Evolutionary conservation across 1,140 invertebrate species (phyloP), one percentile per base, ranked within the genome.

Genomic region (Eubasilissa regina): DNA sequence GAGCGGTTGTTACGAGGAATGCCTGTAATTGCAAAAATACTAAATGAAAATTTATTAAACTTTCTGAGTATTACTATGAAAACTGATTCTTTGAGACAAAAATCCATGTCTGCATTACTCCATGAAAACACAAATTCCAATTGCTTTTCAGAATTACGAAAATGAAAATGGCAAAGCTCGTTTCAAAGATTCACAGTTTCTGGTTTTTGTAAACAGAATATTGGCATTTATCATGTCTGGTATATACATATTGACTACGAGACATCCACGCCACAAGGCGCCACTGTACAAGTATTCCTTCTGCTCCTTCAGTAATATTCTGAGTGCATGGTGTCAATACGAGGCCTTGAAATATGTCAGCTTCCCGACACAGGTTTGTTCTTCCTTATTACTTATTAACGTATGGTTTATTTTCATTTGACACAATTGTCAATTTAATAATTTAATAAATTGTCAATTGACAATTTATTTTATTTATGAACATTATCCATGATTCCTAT

Each of bases 321-420:
- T 99, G 92, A 99, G 97, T 86, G 98, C 97, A 53, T 99, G 98
- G 98, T 99, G 97, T 88, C 98, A 99, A 88, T 99, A 99, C 86
- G 98, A 99, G 90, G 98, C 98, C 19, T 90, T 99, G 3, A 99
- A 99, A 88, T 99, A 95, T 90, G 97, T 99, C 82, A 98, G 95
- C 85, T 99, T 99, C 88, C 98, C 98, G 3, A 97, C 97, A 55
- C 98, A 99, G 91, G 95, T 97, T 81, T 83, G 81, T 66, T 77
- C 17, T 25, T 44, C 44, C 45, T 45, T 19, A 56, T 64, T 56
- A 35, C 25, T 1, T 35, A 35, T 35, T 35, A 35, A 35, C 6
- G 6, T 3, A 3, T 1, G 25, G 6, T 35, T 35, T 35, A 35
- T 35, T 35, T 35, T 35, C 6, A 35, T 35, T 35, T 35, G 6